Evolutionary conservation across 1,140 invertebrate genomes (phyloP).

Genomic region (Drosophila auraria): DNA sequence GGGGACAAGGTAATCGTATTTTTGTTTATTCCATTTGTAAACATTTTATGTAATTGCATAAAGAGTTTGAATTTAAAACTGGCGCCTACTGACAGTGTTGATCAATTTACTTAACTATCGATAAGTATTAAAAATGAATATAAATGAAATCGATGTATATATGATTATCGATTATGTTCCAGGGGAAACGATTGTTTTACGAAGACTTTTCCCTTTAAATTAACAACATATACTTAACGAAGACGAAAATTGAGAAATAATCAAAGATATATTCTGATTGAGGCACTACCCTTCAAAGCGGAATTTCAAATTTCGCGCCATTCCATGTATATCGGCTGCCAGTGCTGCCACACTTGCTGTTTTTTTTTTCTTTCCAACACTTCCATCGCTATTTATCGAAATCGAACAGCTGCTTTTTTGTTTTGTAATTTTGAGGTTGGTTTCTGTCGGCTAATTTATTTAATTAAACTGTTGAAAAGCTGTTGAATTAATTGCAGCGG

Average conservation of each 20-base stretch:
- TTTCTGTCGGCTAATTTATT: constrained; percentile 11
- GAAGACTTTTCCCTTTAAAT: too few species aligned
- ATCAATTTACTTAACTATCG: not conserved
- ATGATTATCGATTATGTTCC: too few species aligned
- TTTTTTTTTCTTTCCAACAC: not conserved
- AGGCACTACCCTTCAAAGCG: too few species aligned
- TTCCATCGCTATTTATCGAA: not conserved
- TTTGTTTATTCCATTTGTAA: not conserved
- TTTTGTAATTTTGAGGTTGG: constrained; percentile 57
- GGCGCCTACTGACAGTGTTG: not conserved
- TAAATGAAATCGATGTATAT: too few species aligned
- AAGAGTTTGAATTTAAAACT: not conserved
- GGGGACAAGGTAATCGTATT: not conserved
- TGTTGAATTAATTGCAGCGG: not conserved
- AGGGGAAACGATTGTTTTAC: too few species aligned
- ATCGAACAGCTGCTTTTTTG: constrained; percentile 36
- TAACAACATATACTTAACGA: too few species aligned
- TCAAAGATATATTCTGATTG: too few species aligned
- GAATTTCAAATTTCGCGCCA: not conserved
- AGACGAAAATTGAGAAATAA: too few species aligned
- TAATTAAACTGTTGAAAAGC: not conserved
- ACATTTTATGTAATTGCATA: constrained; percentile 2
- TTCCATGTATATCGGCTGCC: not conserved
- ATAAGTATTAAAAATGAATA: not conserved
- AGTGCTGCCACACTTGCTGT: not conserved